These are phyloP conservation scores for Heterohyrax brucei DNA, from an alignment of 2,797 vertebrate genomes.

Conservation along the genomic window DNA sequence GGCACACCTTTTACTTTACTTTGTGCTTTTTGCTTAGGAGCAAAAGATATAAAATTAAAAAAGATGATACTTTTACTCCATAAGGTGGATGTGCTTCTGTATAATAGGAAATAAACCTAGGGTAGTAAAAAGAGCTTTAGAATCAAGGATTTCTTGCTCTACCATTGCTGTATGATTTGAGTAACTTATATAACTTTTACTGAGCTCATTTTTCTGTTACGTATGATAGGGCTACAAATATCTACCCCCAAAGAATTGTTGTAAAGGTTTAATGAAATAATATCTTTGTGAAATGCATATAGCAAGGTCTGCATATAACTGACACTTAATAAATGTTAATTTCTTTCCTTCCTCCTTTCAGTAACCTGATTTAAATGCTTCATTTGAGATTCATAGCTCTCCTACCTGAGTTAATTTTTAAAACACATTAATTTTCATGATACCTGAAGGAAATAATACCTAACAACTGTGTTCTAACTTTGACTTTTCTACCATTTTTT, in stretches of 20 bases:
- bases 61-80: slow-evolving; percentile 8
- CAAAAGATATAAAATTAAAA: slow-evolving; percentile 56
- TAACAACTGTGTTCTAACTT: slow-evolving; percentile 85
- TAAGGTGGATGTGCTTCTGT: not conserved
- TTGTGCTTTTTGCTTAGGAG: slow-evolving; percentile 38
- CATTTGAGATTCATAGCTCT: slow-evolving; percentile 87
- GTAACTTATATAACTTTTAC: slow-evolving; percentile 64
- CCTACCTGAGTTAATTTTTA: slow-evolving; percentile 88
- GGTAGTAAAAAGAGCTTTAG: slow-evolving; percentile 26
- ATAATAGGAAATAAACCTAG: slow-evolving; percentile 41
- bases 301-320: slow-evolving; percentile 83
- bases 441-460: slow-evolving; percentile 87
- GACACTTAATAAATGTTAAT: slow-evolving; percentile 88
- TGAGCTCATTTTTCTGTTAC: slow-evolving; percentile 74
- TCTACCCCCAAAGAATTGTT: slow-evolving; percentile 73
- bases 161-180: slow-evolving; percentile 20
- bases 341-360: slow-evolving; percentile 84
- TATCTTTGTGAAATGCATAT: slow-evolving; percentile 80
- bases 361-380: slow-evolving; percentile 88
- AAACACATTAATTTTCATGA: slow-evolving; percentile 88
- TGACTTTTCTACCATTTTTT: slow-evolving; percentile 75
- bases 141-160: not conserved
- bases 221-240: slow-evolving; percentile 67
- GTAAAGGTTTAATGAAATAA: slow-evolving; percentile 86
- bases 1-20: not conserved